Evolutionary conservation across 2,113 vertebrate genomes (phyloP), one percentile per base, ranked within the genome.

Genomic region (Lasiurus cinereus): DNA sequence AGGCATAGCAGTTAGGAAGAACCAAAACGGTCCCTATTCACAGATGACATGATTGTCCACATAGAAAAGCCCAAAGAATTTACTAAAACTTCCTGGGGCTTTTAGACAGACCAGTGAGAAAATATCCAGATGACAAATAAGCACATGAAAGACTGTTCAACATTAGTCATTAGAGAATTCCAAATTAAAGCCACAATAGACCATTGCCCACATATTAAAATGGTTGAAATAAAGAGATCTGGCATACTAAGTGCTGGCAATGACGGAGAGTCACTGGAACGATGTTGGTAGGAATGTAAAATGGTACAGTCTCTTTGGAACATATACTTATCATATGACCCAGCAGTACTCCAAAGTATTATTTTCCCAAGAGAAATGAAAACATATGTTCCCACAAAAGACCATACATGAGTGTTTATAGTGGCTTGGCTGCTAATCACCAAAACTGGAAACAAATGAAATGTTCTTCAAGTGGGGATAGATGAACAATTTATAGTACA

Each of bases 331-430:
- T n/a, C 36, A 22, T 56, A 39, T 27, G 54, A 88, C 31, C 33
- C 36, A 93, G 79, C 36, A 86, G 74, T 83, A 54, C 22, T 83
- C n/a, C 12, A 48, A 56, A 85, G 59, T 27, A 62, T 64, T 86
- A 39, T 50, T 93, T 95, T 59, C 39, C 74, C 69, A 78, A 83
- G 50, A 78, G 56, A 89, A 86, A 88, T 50, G 43, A 78, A 89
- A 93, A 69, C 10, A 31, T 8, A 76, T 10, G 15, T 79, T 86
- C 13, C 27, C 33, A 91, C 33, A 82, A 73, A 89, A 89, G 64
- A 31, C 31, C 24, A 39, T 15, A 50, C 19, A 33, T 36, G 15
- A 27, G 39, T 21, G 36, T 90, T 79, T 76, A 78, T 2, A 46
- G 64, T 24, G 39, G 13, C 8, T 69, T 86, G 69, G 39, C 56